A percentile compares a stretch with the other conserved stretches of the same genome.
Evolutionary conservation across 2,888 invertebrate genomes (phyloP).

Genomic region (Papilio protenor): DNA sequence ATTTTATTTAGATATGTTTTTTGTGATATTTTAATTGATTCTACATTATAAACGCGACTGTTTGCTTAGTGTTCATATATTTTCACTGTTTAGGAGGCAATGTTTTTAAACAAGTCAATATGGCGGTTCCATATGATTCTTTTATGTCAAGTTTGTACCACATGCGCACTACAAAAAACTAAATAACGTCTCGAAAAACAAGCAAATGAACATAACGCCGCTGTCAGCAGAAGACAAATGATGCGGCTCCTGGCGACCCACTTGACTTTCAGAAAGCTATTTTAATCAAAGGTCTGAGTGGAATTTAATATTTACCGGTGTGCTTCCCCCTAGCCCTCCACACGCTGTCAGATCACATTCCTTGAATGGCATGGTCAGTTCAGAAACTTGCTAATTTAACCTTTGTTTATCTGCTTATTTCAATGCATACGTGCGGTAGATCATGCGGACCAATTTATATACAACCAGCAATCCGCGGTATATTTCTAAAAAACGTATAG

Average conservation of each 20-base stretch:
- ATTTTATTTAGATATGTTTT: background rate
- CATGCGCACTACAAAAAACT: background rate
- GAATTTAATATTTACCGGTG: slow-evolving; percentile 35
- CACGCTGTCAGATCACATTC: slow-evolving; percentile 33
- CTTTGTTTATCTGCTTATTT: background rate
- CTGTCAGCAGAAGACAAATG: slow-evolving; percentile 18
- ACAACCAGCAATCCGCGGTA: too few relatives aligned
- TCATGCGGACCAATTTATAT: background rate
- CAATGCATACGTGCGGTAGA: background rate
- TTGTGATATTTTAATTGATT: background rate
- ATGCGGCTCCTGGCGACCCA: slow-evolving; percentile 19
- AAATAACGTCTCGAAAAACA: slow-evolving; percentile 8
- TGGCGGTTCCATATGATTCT: background rate
- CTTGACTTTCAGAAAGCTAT: slow-evolving; percentile 39
- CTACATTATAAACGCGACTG: background rate
- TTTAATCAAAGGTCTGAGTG: slow-evolving; percentile 39
- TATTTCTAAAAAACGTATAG: too few relatives aligned
- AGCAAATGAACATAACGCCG: background rate
- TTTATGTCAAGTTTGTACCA: background rate
- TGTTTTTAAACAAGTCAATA: background rate
- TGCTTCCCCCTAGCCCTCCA: background rate
- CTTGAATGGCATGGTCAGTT: background rate
- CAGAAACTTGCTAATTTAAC: slow-evolving; percentile 10
- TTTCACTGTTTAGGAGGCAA: background rate
- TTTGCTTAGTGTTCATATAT: background rate